phyloP scores from a whole-genome alignment of 2,888 invertebrate species.

The Ethmia dodecea region DNA sequence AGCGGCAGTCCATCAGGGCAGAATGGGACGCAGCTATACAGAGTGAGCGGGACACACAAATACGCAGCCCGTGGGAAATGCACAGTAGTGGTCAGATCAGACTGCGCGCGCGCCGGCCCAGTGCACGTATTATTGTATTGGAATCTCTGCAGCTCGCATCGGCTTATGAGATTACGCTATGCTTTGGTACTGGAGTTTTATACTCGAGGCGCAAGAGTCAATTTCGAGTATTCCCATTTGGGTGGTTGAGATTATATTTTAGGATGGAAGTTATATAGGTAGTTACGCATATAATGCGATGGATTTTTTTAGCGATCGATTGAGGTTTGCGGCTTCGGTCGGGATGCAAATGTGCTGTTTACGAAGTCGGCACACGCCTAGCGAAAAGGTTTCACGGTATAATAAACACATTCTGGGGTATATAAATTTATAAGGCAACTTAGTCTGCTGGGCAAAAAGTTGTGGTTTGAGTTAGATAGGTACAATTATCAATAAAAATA shows the following conservation, averaged over 20 bases:
- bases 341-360: conserved; percentile 71
- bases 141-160: conserved; percentile 50
- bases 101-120: conserved; percentile 76
- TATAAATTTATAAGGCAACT: too few species aligned
- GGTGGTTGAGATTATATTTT: conserved; percentile 25
- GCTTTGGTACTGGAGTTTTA: conserved; percentile 22
- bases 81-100: conserved; percentile 78
- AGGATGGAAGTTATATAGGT: conserved; percentile 45
- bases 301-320: conserved; percentile 74
- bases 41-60: conserved; percentile 41
- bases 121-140: conserved; percentile 76
- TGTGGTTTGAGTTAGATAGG: too few species aligned
- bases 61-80: conserved; percentile 76
- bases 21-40: conserved; percentile 51
- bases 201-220: conserved; percentile 25
- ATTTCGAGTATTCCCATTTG: conserved; percentile 15
- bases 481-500: too few species aligned
- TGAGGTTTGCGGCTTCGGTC: conserved; percentile 66
- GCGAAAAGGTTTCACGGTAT: conserved; percentile 47
- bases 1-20: conserved; percentile 71
- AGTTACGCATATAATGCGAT: conserved; percentile 66
- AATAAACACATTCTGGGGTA: conserved; percentile 46
- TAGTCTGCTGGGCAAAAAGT: too few species aligned
- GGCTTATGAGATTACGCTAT: conserved; percentile 34
- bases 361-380: conserved; percentile 67